These are phyloP conservation scores for Nephrotoma appendiculata DNA, from an alignment of 2,888 invertebrate genomes.

Conservation along the genomic window DNA sequence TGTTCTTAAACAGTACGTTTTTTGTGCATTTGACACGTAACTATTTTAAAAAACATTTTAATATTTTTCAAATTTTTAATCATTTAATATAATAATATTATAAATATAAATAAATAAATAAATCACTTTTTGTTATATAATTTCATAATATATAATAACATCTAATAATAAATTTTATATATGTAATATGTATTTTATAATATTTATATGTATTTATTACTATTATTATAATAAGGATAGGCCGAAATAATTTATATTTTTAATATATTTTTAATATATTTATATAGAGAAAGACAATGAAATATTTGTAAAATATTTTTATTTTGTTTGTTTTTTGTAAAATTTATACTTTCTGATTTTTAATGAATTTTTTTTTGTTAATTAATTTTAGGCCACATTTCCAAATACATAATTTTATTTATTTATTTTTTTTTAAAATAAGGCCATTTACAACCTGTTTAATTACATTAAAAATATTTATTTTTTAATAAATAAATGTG, in stretches of 20 bases:
- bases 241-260: not conserved
- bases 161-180: not conserved
- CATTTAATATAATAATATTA: not conserved
- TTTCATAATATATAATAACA: not conserved
- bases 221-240: not conserved
- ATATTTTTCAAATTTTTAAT: not conserved
- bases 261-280: too few relatives aligned
- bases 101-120: conserved; percentile 1
- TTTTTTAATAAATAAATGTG: not conserved
- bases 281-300: not conserved
- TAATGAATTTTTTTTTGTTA: not conserved
- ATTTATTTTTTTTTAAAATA: conserved; percentile 1
- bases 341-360: not conserved
- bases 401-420: not conserved
- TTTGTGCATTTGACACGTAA: conserved; percentile 1
- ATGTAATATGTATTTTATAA: not conserved
- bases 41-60: not conserved
- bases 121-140: conserved; percentile 1
- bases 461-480: conserved; percentile 1
- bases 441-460: conserved; percentile 12
- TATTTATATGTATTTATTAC: not conserved
- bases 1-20: not conserved
- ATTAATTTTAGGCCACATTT: conserved; percentile 3
- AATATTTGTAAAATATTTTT: not conserved
- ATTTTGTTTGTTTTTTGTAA: not conserved